Base-by-base conservation (phyloP, 1,140 invertebrate species). In the Solenopsis invicta region DNA sequence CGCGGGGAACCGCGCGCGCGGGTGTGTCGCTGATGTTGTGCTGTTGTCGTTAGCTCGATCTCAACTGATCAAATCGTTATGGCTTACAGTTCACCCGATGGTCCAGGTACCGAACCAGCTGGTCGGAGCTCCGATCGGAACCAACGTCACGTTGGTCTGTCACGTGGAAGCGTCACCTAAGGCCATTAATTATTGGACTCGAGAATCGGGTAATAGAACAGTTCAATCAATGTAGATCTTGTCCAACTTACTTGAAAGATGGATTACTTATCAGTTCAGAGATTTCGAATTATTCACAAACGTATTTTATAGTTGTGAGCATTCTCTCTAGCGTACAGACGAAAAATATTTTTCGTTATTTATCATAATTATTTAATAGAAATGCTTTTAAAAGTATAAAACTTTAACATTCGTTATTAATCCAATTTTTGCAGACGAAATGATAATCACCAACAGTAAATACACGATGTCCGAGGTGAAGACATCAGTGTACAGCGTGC, bases 141-240 rank as follows among this genome's bases (percentile, higher is more conserved):
- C 97, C 66, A 97, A 98, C 93, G 97, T 98, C 88, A 98, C 97
- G 52, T 96, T 99, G 84, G 97, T 98, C 94, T 99, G 98, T 94
- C 96, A 97, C 92, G 98, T 98, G 41, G 98, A 98, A 94, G 98
- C 97, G 75, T 98, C 97, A 45, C 98, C 98, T 10, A 98, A 98
- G 94, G 97, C 98, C 85, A 98, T 98, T 94, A 98, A 98, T 96
- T 98, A 98, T 93, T 98, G 98, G 98, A 98, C 97, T 69, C 96
- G 97, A 91, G 97, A 98, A 91, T 97, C 97, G 91, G 97, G 97
- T 98, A 96, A 96, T 74, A 50, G 95, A 95, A 59, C 80, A 75
- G 24, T 8, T 8, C 56, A 50, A 56, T 69, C 64, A 66, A n/a
- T 41, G 18, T 37, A 48, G 16, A 62, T 84, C 34, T 71, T 71